Evolutionary conservation across 1,140 invertebrate species (phyloP), one percentile per base, ranked within the genome.

Genomic region (Oryctes rhinoceros): DNA sequence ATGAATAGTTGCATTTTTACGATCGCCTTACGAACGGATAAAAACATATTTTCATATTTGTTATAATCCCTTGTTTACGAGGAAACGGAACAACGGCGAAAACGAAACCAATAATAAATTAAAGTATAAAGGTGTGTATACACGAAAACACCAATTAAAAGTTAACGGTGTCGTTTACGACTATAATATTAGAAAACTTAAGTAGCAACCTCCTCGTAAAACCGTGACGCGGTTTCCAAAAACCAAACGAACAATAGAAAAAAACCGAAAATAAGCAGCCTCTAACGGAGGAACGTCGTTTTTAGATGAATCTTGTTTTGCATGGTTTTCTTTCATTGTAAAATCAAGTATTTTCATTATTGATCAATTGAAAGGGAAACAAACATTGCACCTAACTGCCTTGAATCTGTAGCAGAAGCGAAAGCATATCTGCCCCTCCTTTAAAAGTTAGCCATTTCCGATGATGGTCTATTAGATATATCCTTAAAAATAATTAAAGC

Each of bases 101-200:
- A 15, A 71, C 7, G 18, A 18, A 35, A 11, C 4, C 65, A 24
- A 71, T 35, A 71, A 71, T 71, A 71, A 71, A 71, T 71, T 71
- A 71, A 71, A 71, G 24, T 24, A 62, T 20, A 62, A 71, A 37
- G 65, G 13, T 24, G 15, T 59, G 53, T 59, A 59, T 59, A 59
- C 18, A 59, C 15, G 65, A 71, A 71, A 35, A 71, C 65, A 71
- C 24, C 65, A 37, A 35, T 53, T 78, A 53, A 78, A 78, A 59
- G 49, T 78, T 78, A 78, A 78, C 35, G 49, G 53, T 78, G 76
- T 78, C 47, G 76, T 78, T 78, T 53, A 59, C 76, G 35, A 15
- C 39, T 30, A 47, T 53, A 78, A 78, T 78, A 78, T 78, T 48
- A 78, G 30, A 78, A 48, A 78, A 78, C 18, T 78, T 78, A 49